Percentiles rank a stretch among this genome's conserved stretches.
Evolutionary conservation across 1,140 invertebrate genomes (phyloP).

Genomic region (Sogatella furcifera): DNA sequence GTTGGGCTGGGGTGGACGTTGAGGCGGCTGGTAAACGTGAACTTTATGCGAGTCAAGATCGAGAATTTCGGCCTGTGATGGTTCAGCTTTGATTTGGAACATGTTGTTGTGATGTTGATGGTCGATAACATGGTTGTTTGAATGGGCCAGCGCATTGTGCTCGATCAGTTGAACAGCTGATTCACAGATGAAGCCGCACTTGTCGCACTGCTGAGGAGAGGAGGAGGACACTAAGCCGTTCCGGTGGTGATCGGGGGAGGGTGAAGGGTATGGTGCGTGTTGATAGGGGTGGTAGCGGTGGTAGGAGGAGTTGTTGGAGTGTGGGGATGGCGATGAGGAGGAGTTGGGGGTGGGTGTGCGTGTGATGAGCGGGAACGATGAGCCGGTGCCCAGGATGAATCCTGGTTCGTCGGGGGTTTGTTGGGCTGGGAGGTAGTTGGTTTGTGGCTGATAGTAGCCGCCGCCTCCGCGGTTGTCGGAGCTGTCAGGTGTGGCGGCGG

Average conservation of each 20-base stretch:
- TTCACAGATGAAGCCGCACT: conserved; percentile 65
- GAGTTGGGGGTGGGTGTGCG: conserved; percentile 16
- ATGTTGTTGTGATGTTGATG: conserved; percentile 24
- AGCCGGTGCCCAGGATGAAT: conserved; percentile 29
- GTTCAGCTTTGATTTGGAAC: conserved; percentile 37
- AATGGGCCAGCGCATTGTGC: conserved; percentile 55
- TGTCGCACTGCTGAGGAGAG: conserved; percentile 63
- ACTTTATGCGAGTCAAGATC: conserved; percentile 84
- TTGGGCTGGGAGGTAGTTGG: not conserved
- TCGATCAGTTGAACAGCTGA: conserved; percentile 55
- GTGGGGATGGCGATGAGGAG: conserved; percentile 11
- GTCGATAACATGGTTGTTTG: conserved; percentile 33
- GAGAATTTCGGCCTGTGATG: conserved; percentile 61
- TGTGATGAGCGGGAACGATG: conserved; percentile 26
- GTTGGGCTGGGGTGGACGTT: conserved; percentile 23
- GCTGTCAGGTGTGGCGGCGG: conserved; percentile 47
- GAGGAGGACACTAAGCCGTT: conserved; percentile 38
- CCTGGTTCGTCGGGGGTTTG: conserved; percentile 21
- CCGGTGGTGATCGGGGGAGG: conserved; percentile 32
- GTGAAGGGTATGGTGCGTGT: conserved; percentile 33
- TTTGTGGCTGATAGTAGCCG: conserved; percentile 10
- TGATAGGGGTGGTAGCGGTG: conserved; percentile 31
- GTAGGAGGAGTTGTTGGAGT: conserved; percentile 17
- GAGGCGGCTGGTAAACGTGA: conserved; percentile 43
- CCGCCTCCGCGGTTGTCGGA: not conserved